phyloP scores from a whole-genome alignment of 92 coral and sea anemone genomes.

The Bergia puertoricense region DNA sequence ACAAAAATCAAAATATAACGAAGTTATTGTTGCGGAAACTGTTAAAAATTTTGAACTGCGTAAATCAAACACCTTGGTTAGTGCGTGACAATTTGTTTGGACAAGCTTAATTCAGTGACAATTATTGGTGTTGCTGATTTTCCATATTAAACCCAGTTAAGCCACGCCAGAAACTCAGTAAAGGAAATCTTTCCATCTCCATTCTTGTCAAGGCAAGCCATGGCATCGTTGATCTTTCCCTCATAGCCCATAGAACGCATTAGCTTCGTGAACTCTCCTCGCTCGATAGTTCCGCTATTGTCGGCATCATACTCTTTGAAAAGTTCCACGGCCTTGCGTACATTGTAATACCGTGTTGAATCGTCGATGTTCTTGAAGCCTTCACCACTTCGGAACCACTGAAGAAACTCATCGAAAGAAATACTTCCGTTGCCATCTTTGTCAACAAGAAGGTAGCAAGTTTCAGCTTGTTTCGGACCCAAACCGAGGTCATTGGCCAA shows the following conservation, averaged over 20 bases:
- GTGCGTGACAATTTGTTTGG: constrained; percentile 14
- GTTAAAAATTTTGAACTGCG: no score
- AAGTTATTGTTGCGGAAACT: no score
- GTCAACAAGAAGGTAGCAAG: constrained; percentile 70
- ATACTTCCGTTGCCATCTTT: constrained; percentile 83
- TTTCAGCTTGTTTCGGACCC: constrained; percentile 72
- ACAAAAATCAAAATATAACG: no score
- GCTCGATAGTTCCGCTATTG: constrained; percentile 77
- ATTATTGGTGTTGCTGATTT: background rate
- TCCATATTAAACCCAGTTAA: constrained; percentile 49
- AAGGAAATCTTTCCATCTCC: constrained; percentile 92
- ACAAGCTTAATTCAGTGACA: background rate
- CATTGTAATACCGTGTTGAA: constrained; percentile 55
- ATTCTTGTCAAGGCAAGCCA: constrained; percentile 69
- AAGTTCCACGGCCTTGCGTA: constrained; percentile 76
- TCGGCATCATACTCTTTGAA: constrained; percentile 86
- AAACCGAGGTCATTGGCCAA: constrained; percentile 79
- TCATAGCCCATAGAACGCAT: constrained; percentile 55
- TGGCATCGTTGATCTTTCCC: constrained; percentile 59
- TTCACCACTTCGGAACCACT: constrained; percentile 75
- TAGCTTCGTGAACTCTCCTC: constrained; percentile 69
- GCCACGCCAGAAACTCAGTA: constrained; percentile 83
- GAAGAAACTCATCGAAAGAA: constrained; percentile 74
- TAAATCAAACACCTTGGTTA: no score
- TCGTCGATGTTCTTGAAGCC: constrained; percentile 70